Evolutionary conservation across 2,888 invertebrate species (phyloP).

Genomic region (Trissonchulus latispiculum): DNA sequence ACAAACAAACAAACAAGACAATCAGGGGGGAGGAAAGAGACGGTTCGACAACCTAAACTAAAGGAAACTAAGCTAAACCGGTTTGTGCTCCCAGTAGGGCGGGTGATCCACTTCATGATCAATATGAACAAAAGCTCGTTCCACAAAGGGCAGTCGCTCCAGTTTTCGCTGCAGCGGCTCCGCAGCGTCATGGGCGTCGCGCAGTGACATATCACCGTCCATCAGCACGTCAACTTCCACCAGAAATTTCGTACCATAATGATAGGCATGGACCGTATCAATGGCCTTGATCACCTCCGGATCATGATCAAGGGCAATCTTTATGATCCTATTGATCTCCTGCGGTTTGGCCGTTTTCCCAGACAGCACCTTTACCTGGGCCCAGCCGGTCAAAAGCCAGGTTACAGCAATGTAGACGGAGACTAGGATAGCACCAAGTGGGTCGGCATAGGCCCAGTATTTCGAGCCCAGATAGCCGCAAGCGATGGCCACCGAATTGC

Average conservation of each 20-base stretch:
- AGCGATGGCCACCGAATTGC: conserved; percentile 46
- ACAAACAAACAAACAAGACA: no score
- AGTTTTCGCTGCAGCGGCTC: conserved; percentile 45
- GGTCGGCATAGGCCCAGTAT: conserved; percentile 47
- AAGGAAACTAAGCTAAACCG: conserved; percentile 42
- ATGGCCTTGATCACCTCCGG: conserved; percentile 34
- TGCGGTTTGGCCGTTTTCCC: conserved; percentile 37
- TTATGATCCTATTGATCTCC: conserved; percentile 42
- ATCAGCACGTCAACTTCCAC: conserved; percentile 46
- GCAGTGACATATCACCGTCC: conserved; percentile 42
- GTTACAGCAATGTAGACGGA: conserved; percentile 47
- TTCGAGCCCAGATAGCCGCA: conserved; percentile 45
- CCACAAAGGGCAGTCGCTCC: conserved; percentile 48
- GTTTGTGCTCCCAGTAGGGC: conserved; percentile 48
- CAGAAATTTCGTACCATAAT: conserved; percentile 48
- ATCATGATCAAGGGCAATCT: conserved; percentile 35
- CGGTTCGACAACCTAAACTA: no score
- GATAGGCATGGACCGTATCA: conserved; percentile 51
- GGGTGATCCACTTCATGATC: conserved; percentile 48
- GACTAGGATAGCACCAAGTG: conserved; percentile 49
- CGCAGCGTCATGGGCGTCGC: conserved; percentile 44
- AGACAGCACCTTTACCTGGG: conserved; percentile 38
- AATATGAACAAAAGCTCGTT: conserved; percentile 50
- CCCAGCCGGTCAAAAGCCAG: conserved; percentile 47
- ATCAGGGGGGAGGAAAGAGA: no score